A percentile compares a stretch with the other conserved stretches of the same genome.
Evolutionary conservation across 2,113 vertebrate genomes (phyloP).

Genomic region (Parotia lawesii): DNA sequence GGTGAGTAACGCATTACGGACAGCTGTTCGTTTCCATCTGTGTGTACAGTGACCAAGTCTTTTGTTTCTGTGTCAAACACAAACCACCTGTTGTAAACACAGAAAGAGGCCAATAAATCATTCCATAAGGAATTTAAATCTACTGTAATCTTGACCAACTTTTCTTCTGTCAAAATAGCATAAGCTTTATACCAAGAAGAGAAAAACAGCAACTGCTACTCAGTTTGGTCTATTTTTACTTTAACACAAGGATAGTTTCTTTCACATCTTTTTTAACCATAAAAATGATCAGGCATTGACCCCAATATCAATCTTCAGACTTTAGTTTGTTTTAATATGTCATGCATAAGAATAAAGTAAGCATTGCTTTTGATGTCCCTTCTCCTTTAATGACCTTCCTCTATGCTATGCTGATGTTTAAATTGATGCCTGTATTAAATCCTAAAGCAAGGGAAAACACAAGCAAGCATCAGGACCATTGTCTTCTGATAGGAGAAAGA

Average conservation of each 20-base stretch:
- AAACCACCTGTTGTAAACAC: constrained; percentile 86
- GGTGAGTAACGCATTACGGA: constrained; percentile 93
- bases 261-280: background rate
- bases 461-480: background rate
- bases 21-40: constrained; percentile 95
- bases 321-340: background rate
- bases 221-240: background rate
- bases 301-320: background rate
- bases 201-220: constrained; percentile 31
- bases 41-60: constrained; percentile 95
- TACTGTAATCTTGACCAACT: background rate
- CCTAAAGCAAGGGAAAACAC: background rate
- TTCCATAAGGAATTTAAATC: background rate
- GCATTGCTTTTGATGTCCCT: background rate
- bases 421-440: background rate
- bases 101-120: constrained; percentile 14
- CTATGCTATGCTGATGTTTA: background rate
- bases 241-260: background rate
- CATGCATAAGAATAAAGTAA: background rate
- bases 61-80: constrained; percentile 96
- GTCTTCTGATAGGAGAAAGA: background rate
- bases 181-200: background rate
- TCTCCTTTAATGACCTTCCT: background rate
- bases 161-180: constrained; percentile 7
- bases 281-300: background rate